Evolutionary conservation across 2,888 invertebrate species (phyloP), one percentile per base, ranked within the genome.

Genomic region (Cactoblastis cactorum): DNA sequence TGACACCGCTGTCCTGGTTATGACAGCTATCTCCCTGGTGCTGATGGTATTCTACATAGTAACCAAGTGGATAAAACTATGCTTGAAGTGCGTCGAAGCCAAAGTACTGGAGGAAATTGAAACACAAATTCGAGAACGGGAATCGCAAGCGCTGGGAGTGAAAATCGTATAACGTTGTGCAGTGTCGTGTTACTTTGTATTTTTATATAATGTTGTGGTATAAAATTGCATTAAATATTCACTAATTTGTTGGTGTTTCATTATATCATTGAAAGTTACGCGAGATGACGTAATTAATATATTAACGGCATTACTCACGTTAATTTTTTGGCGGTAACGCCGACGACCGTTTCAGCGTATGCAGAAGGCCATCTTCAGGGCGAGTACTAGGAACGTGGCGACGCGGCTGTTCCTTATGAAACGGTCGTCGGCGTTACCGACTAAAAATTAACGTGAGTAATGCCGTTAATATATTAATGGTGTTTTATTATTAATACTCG

Each of bases 91-190:
- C 9, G 5, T 56, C 1, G 33, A 34, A 12, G 28, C 28, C 14
- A 19, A 48, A 15, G 11, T 53, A n/a, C 22, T 47, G n/a, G 52
- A 48, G 14, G 50, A 49, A 37, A 18, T 52, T 5, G 53, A 55
- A 15, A 39, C 34, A 0, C 35, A 46, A 4, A 2, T 11, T 22
- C 18, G 46, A 6, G 22, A 22, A 24, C 28, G 28, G 8, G 15
- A 28, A 11, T 17, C 15, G 4, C 28, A 28, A 28, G n/a, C 34
- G 6, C 45, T 18, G 12, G 6, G 24, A 12, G 35, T 47, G 19
- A 47, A 35, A 14, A 22, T 47, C n/a, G 35, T 47, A n/a, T 47
- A 34, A 14, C 11, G 0, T 45, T 11, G 14, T 33, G 33, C 18
- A 33, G 32, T 45, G 18, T 17, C 8, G 12, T 41, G 8, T 22